A percentile compares a stretch with the other conserved stretches of the same genome.
These are phyloP conservation scores for Oopsacas minuta DNA, from an alignment of 37 sponge, comb jelly and placozoan species.

Conservation along the genomic window DNA sequence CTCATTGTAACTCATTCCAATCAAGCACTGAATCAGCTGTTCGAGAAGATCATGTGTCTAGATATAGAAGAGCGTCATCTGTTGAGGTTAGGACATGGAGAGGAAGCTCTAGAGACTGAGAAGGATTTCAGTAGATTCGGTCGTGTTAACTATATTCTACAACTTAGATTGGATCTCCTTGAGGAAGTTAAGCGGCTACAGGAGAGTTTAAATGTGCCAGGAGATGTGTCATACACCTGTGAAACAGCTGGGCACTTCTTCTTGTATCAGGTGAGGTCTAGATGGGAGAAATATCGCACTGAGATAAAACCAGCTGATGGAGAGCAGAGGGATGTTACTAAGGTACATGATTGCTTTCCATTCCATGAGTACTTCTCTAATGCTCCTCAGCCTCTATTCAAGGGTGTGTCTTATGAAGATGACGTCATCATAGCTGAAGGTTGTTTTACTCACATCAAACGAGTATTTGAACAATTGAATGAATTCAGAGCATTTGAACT, in stretches of 20 bases:
- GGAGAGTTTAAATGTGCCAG: conserved; percentile 69
- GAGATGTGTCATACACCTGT: conserved; percentile 98
- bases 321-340: conserved; percentile 41
- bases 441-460: conserved; percentile 79
- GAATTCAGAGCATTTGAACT: conserved; percentile 94
- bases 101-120: conserved; percentile 88
- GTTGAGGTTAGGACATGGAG: conserved; percentile 91
- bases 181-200: conserved; percentile 88
- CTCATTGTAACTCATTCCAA: conserved; percentile 98
- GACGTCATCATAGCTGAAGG: conserved; percentile 96
- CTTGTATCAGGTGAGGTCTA: conserved; percentile 56
- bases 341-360: conserved; percentile 66
- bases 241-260: conserved; percentile 97
- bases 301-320: neutral
- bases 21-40: conserved; percentile 84
- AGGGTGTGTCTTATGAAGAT: conserved; percentile 50
- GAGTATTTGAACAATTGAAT: conserved; percentile 88
- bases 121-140: conserved; percentile 98
- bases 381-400: conserved; percentile 87
- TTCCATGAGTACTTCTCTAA: conserved; percentile 78
- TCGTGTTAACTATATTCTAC: conserved; percentile 94
- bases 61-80: conserved; percentile 97
- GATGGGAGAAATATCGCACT: neutral
- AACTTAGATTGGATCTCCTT: conserved; percentile 75
- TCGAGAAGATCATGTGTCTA: conserved; percentile 96